Evolutionary conservation across 2,113 vertebrate genomes (phyloP).

Genomic region (Epinephelus lanceolatus): DNA sequence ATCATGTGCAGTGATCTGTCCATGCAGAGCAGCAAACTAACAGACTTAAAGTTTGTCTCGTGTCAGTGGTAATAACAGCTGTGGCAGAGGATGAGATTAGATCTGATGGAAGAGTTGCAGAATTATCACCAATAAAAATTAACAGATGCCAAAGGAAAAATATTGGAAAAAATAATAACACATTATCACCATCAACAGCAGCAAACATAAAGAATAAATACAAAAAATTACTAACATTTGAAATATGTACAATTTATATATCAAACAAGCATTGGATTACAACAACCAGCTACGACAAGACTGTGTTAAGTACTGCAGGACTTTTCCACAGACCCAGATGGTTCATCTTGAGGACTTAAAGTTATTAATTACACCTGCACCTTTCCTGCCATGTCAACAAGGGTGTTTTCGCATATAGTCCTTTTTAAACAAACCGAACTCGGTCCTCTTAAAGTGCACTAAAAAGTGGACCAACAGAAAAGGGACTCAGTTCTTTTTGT

Average conservation of each 20-base stretch:
- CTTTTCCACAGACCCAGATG: background rate
- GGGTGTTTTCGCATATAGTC: too few relatives aligned
- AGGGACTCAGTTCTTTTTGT: too few relatives aligned
- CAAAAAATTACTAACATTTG: background rate
- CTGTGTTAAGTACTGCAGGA: background rate
- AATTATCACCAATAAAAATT: background rate
- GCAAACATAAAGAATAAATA: background rate
- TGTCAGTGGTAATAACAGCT: background rate
- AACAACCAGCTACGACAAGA: background rate
- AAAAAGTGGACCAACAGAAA: too few relatives aligned
- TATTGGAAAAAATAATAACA: background rate
- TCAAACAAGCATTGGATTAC: background rate
- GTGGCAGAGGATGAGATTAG: background rate
- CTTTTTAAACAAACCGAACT: too few relatives aligned
- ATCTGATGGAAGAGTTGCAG: background rate
- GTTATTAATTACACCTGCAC: background rate
- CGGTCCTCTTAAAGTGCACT: too few relatives aligned
- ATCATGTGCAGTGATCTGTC: slow-evolving; percentile 23
- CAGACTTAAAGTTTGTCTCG: background rate
- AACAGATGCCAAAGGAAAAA: background rate
- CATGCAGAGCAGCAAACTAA: slow-evolving; percentile 38
- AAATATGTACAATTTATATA: background rate
- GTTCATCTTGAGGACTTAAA: background rate
- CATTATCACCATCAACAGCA: slow-evolving; percentile 9
- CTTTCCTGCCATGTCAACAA: slow-evolving; percentile 2